Percentiles rank a stretch among this genome's conserved stretches.
phyloP scores from a whole-genome alignment of 2,888 invertebrate species.

The Dolichopus griseipennis region DNA sequence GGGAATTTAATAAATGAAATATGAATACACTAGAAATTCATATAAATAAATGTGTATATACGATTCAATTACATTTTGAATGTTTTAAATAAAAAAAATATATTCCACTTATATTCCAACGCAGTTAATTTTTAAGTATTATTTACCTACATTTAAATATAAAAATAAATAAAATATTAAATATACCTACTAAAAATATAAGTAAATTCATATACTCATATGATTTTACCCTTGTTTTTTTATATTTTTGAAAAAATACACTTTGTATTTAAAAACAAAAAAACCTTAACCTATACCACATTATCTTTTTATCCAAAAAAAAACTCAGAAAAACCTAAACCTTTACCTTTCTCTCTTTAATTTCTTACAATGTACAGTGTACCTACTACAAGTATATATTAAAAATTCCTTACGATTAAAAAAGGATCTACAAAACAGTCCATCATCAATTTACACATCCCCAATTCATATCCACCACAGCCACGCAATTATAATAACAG shows the following conservation, averaged over 20 bases:
- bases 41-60: too few species aligned
- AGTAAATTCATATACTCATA: neutral
- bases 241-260: neutral
- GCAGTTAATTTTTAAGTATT: neutral
- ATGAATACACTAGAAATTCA: too few species aligned
- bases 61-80: too few species aligned
- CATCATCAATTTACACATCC: neutral
- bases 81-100: too few species aligned
- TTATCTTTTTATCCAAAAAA: neutral
- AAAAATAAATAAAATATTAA: neutral
- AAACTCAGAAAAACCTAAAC: neutral
- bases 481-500: neutral
- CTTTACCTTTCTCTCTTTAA: neutral
- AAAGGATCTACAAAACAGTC: neutral
- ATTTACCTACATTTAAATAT: neutral
- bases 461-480: neutral
- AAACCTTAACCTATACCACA: slow-evolving; percentile 4
- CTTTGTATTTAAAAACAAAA: neutral
- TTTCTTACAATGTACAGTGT: neutral
- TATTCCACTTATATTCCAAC: neutral
- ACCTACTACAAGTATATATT: too few species aligned
- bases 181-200: neutral
- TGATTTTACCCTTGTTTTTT: neutral
- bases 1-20: too few species aligned
- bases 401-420: neutral